phyloP scores from a whole-genome alignment of 2,888 invertebrate species.

The Melikaiella ostensackeni region DNA sequence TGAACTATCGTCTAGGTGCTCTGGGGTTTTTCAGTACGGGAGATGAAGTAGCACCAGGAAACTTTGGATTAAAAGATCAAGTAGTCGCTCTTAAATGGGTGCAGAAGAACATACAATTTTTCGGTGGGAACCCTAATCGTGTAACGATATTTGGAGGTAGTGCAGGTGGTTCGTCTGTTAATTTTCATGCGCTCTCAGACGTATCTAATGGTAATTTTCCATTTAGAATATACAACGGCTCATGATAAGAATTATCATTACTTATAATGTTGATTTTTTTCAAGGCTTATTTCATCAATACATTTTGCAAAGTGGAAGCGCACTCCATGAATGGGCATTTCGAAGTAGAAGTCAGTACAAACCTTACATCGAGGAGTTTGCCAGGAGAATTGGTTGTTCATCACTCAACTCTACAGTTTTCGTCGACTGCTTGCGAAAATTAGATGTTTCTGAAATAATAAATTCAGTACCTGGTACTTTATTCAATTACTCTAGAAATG shows the following conservation, averaged over 20 bases:
- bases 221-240: no score
- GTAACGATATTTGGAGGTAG: constrained; percentile 59
- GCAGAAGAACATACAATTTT: constrained; percentile 52
- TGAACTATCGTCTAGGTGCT: constrained; percentile 62
- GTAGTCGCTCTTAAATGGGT: constrained; percentile 57
- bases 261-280: no score
- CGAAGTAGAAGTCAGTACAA: background rate
- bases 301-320: background rate
- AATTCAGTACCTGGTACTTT: background rate
- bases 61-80: constrained; percentile 60
- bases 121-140: constrained; percentile 55
- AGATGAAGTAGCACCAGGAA: constrained; percentile 53
- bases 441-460: background rate
- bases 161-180: constrained; percentile 55
- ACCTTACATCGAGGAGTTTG: background rate
- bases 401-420: background rate
- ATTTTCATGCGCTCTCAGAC: constrained; percentile 54
- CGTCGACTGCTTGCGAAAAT: background rate
- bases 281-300: background rate
- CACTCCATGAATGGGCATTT: background rate
- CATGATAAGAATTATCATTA: no score
- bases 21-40: constrained; percentile 60
- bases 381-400: background rate
- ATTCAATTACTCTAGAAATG: background rate
- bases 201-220: constrained; percentile 45